phyloP scores from a whole-genome alignment of 2,797 vertebrate species.

The Telmatherina bonti region DNA sequence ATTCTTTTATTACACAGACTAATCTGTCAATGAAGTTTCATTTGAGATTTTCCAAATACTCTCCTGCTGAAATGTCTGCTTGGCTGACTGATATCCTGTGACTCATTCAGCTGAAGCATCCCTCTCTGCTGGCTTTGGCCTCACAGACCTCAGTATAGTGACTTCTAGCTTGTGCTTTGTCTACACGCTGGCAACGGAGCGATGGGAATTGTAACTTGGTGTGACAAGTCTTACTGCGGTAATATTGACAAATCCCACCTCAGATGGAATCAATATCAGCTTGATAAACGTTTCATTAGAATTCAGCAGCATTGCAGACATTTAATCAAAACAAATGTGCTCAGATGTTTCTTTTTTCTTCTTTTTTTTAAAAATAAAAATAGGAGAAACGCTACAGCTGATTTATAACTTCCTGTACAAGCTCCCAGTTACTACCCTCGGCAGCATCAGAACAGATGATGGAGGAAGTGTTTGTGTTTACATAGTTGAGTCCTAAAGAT shows the following conservation, averaged over 20 bases:
- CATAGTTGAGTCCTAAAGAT: conserved; percentile 54
- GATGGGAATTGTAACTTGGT: conserved; percentile 24
- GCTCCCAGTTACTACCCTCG: background rate
- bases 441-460: conserved; percentile 10
- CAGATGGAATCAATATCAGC: conserved; percentile 25
- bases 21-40: background rate
- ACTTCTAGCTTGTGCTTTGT: conserved; percentile 42
- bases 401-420: conserved; percentile 4
- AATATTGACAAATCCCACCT: conserved; percentile 41
- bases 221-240: conserved; percentile 22
- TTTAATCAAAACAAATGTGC: conserved; percentile 29
- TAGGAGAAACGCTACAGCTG: background rate
- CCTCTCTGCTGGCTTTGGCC: conserved; percentile 31
- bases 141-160: conserved; percentile 13
- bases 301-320: conserved; percentile 1
- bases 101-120: conserved; percentile 22
- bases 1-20: conserved; percentile 10
- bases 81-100: conserved; percentile 11
- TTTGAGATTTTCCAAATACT: background rate
- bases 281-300: conserved; percentile 36
- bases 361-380: conserved; percentile 10
- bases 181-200: conserved; percentile 31
- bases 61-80: conserved; percentile 30
- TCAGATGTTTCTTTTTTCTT: conserved; percentile 2
- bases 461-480: conserved; percentile 23